Evolutionary conservation across 2,888 invertebrate species (phyloP).

Genomic region (Caenorhabditis virilis): DNA sequence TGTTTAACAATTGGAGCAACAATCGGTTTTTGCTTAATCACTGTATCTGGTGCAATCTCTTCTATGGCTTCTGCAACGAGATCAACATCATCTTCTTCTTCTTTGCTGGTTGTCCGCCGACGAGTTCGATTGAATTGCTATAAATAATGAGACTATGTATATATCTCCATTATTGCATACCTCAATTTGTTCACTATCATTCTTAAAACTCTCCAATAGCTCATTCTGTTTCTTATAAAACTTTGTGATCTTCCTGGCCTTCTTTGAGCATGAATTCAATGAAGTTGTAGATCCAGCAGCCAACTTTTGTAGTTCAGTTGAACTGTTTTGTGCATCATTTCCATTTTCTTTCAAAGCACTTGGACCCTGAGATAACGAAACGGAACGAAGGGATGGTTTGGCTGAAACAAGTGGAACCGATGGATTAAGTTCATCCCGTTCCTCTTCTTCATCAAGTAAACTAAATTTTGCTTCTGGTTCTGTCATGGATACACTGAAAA

Average conservation of each 20-base stretch:
- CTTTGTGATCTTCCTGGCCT: slow-evolving; percentile 56
- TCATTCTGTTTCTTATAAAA: slow-evolving; percentile 67
- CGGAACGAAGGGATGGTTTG: slow-evolving; percentile 27
- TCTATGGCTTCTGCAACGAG: not conserved
- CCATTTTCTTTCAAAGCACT: slow-evolving; percentile 18
- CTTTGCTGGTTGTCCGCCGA: slow-evolving; percentile 32
- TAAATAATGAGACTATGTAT: not conserved
- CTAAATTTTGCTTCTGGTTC: slow-evolving; percentile 26
- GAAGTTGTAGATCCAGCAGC: slow-evolving; percentile 28
- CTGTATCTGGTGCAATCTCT: slow-evolving; percentile 3
- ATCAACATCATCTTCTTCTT: slow-evolving; percentile 16
- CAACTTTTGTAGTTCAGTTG: slow-evolving; percentile 23
- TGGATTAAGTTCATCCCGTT: slow-evolving; percentile 24
- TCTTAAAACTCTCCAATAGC: slow-evolving; percentile 64
- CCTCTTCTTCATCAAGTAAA: slow-evolving; percentile 31
- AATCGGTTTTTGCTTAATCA: slow-evolving; percentile 12
- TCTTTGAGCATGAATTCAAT: slow-evolving; percentile 21
- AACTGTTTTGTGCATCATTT: slow-evolving; percentile 16
- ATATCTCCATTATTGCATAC: slow-evolving; percentile 21
- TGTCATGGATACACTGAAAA: too few relatives aligned
- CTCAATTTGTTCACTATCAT: slow-evolving; percentile 63
- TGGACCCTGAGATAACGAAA: slow-evolving; percentile 25
- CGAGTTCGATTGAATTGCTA: slow-evolving; percentile 36
- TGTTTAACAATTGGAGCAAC: slow-evolving; percentile 34
- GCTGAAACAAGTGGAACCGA: not conserved